Conservation (phyloP, 2,113 vertebrate species). For the Gavialis gangeticus region DNA sequence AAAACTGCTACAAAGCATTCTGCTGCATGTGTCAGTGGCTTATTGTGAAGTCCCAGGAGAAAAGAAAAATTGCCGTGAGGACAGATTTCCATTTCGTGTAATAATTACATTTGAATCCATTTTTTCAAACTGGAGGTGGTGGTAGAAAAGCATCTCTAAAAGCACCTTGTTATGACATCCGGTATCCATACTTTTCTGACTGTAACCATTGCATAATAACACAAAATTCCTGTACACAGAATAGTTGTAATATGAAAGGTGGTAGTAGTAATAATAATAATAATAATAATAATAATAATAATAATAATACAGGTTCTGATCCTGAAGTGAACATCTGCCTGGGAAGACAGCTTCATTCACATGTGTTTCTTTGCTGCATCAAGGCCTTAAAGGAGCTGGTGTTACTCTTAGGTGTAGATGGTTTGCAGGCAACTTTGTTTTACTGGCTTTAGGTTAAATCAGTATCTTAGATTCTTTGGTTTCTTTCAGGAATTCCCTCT, state of each 20-base stretch:
- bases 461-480: background rate
- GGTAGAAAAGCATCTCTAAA: fast-evolving
- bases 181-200: background rate
- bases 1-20: background rate
- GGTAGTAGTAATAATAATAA: no score
- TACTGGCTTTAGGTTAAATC: constrained; percentile 28
- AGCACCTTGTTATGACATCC: background rate
- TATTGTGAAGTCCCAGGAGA: background rate
- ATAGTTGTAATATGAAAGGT: background rate
- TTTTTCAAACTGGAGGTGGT: background rate
- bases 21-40: background rate
- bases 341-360: background rate
- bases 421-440: constrained; percentile 24
- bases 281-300: background rate
- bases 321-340: background rate
- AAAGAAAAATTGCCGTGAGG: background rate
- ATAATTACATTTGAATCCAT: background rate
- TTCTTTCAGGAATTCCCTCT: constrained; percentile 19
- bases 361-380: background rate
- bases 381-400: background rate
- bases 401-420: background rate
- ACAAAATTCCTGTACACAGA: background rate
- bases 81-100: background rate
- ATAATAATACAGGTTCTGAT: fast-evolving
- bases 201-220: background rate